phyloP scores from a whole-genome alignment of 1,140 invertebrate species.

The Penaeus vannamei region DNA sequence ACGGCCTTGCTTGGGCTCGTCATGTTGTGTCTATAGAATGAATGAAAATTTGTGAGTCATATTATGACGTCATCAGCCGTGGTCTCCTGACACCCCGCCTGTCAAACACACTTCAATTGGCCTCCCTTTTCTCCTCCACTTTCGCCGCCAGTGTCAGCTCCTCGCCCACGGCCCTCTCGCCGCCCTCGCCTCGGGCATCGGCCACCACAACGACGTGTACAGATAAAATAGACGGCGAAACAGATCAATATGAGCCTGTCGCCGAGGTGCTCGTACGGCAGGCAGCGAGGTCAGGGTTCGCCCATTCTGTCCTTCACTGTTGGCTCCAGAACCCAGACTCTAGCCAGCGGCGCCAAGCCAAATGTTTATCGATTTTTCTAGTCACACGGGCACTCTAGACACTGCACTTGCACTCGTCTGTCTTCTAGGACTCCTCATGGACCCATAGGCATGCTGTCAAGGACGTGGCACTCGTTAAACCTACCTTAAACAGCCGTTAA shows the following conservation, averaged over 20 bases:
- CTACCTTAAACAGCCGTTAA: slow-evolving; percentile 45
- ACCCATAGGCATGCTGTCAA: background rate
- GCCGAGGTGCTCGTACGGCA: slow-evolving; percentile 32
- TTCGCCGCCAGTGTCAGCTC: no score
- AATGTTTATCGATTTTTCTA: slow-evolving; percentile 41
- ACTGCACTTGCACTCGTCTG: background rate
- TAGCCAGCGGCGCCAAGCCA: slow-evolving; percentile 53
- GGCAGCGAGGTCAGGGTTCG: slow-evolving; percentile 50
- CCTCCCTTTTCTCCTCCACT: background rate
- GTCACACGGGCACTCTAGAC: background rate
- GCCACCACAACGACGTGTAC: background rate
- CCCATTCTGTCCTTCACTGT: slow-evolving; percentile 53
- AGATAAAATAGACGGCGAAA: background rate
- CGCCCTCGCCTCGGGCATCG: background rate
- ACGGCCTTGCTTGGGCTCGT: background rate
- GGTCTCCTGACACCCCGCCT: slow-evolving; percentile 23
- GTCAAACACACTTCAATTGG: background rate
- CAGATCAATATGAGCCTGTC: background rate
- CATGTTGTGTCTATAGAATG: background rate
- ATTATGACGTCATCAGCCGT: slow-evolving; percentile 41
- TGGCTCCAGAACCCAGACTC: slow-evolving; percentile 47
- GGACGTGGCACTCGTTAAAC: background rate
- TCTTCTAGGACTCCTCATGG: background rate
- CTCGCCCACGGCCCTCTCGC: no score
- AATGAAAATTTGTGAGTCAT: slow-evolving; percentile 37